A percentile compares a stretch with the other conserved stretches of the same genome.
phyloP scores from a whole-genome alignment of 1,140 invertebrate species.

The Theocolax elegans region DNA sequence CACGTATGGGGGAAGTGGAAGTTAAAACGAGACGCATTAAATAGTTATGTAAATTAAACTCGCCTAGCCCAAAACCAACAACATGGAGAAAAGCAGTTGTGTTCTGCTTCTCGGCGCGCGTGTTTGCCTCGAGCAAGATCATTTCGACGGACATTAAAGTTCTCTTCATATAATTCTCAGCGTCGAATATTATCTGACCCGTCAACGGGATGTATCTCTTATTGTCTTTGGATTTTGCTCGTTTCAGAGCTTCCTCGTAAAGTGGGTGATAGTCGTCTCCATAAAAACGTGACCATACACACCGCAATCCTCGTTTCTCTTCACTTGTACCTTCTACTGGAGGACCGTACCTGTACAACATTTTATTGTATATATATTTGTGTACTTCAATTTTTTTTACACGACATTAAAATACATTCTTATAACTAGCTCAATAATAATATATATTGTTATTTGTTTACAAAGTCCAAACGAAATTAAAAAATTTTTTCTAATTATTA shows the following conservation, averaged over 20 bases:
- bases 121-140: constrained; percentile 64
- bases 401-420: too few species aligned
- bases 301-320: constrained; percentile 48
- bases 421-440: too few species aligned
- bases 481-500: too few species aligned
- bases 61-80: constrained; percentile 65
- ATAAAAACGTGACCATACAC: constrained; percentile 62
- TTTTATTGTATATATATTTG: too few species aligned
- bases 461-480: too few species aligned
- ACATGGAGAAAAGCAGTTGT: constrained; percentile 66
- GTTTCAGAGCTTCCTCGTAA: constrained; percentile 55
- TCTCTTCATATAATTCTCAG: constrained; percentile 64
- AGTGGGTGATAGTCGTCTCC: constrained; percentile 57
- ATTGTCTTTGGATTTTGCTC: constrained; percentile 54
- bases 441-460: too few species aligned
- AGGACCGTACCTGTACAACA: constrained; percentile 44
- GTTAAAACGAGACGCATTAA: not conserved
- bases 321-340: constrained; percentile 43
- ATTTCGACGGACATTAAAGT: constrained; percentile 63
- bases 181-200: constrained; percentile 57
- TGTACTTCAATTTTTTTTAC: too few species aligned
- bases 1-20: not conserved
- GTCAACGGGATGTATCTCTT: constrained; percentile 52
- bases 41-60: too few species aligned
- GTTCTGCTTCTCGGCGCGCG: constrained; percentile 60